phyloP scores from a whole-genome alignment of 2,797 vertebrate genomes.

The Chaenodraco wilsoni region DNA sequence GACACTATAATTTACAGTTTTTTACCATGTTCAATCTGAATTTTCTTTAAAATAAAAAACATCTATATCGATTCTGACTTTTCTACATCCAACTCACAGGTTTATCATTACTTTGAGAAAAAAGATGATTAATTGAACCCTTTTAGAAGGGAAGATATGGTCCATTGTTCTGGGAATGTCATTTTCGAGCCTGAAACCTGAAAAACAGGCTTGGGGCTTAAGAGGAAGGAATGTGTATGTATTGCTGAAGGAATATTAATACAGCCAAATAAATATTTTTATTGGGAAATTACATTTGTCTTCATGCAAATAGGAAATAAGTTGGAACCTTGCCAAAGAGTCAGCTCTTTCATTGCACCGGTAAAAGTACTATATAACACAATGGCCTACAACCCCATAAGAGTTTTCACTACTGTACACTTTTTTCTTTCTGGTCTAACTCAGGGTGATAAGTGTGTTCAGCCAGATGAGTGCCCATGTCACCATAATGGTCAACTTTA shows the following conservation, averaged over 20 bases:
- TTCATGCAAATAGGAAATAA: not conserved
- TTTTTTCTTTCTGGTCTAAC: not conserved
- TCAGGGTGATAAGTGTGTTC: slow-evolving; percentile 86
- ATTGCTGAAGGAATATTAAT: not conserved
- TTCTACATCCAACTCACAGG: no score
- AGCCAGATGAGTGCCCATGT: slow-evolving; percentile 89
- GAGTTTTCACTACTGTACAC: not conserved
- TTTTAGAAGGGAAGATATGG: no score
- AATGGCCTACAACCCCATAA: not conserved
- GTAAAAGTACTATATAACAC: no score
- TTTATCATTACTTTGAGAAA: no score
- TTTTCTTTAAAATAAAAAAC: no score
- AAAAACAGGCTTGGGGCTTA: no score
- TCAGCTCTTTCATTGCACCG: not conserved
- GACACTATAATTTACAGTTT: no score
- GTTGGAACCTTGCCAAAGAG: not conserved
- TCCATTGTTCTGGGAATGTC: no score
- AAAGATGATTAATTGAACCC: no score
- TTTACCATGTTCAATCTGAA: no score
- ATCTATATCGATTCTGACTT: no score
- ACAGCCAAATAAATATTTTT: not conserved
- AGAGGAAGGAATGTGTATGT: not conserved
- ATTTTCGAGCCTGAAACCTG: no score
- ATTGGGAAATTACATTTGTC: not conserved
- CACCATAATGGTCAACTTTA: slow-evolving; percentile 88